Percentiles rank a stretch among this genome's conserved stretches.
phyloP scores from a whole-genome alignment of 2,888 invertebrate species.

The Heliothis peltigera region DNA sequence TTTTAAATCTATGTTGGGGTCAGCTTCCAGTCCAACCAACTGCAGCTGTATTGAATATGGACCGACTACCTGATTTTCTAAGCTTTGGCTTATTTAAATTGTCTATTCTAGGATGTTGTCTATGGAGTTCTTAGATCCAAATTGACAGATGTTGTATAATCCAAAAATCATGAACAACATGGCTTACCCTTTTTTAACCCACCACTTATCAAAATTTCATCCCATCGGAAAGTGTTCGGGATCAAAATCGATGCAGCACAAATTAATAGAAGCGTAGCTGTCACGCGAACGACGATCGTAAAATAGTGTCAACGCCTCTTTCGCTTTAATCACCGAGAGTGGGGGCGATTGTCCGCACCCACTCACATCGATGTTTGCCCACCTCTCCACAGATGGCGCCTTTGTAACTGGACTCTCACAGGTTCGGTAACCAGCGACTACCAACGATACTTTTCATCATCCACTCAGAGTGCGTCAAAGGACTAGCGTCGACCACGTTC shows the following conservation, averaged over 20 bases:
- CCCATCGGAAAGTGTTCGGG: conserved; percentile 33
- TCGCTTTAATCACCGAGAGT: conserved; percentile 89
- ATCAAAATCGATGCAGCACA: conserved; percentile 72
- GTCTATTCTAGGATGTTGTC: no score
- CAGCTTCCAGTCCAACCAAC: no score
- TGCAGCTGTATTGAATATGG: no score
- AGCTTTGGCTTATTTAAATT: no score
- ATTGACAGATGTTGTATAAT: no score
- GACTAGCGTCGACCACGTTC: conserved; percentile 58
- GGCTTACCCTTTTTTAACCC: no score
- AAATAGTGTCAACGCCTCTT: conserved; percentile 88
- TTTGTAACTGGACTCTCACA: conserved; percentile 83
- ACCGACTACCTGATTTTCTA: no score
- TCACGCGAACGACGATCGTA: conserved; percentile 78
- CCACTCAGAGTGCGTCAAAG: conserved; percentile 74
- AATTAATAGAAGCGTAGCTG: conserved; percentile 78
- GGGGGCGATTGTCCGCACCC: conserved; percentile 84
- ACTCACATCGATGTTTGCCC: conserved; percentile 83
- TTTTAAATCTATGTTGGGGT: no score
- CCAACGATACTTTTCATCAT: conserved; percentile 82
- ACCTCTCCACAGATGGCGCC: conserved; percentile 83
- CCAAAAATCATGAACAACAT: no score
- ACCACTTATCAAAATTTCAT: conserved; percentile 14
- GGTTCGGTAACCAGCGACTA: conserved; percentile 76
- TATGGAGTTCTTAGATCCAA: no score